These are phyloP conservation scores for Uria lomvia DNA, from an alignment of 2,113 vertebrate species.

Conservation along the genomic window DNA sequence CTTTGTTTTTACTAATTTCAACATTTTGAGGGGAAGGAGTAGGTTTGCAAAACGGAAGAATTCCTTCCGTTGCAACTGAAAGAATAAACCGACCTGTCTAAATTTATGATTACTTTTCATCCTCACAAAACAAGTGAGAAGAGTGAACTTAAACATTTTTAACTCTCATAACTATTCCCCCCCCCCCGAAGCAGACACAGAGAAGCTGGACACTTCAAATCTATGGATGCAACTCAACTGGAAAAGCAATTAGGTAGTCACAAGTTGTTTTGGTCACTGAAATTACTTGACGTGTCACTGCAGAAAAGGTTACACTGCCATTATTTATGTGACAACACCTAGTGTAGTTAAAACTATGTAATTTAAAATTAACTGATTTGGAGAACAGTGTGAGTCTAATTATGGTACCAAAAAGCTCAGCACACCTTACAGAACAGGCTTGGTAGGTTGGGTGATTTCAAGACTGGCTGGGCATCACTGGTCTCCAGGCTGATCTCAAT, in stretches of 20 bases:
- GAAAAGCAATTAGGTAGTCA: background rate
- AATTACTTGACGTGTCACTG: background rate
- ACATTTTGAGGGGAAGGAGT: background rate
- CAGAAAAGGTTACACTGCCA: background rate
- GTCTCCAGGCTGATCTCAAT: background rate
- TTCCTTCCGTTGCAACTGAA: background rate
- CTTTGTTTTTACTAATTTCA: background rate
- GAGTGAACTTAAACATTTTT: background rate
- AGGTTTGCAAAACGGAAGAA: background rate
- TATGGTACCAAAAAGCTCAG: background rate
- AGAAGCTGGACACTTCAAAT: background rate
- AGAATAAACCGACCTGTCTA: background rate
- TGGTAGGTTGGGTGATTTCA: background rate
- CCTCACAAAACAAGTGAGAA: background rate
- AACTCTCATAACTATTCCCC: background rate
- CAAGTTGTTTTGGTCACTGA: background rate
- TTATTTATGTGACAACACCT: background rate
- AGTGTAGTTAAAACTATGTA: background rate
- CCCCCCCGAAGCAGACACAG: background rate
- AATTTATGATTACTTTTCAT: background rate
- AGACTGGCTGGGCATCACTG: rapidly evolving
- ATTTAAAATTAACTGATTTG: background rate
- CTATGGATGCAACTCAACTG: background rate
- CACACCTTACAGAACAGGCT: background rate
- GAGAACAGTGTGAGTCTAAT: background rate